Evolutionary conservation across 2,888 invertebrate genomes (phyloP).

Genomic region (Invenusta paracnida): DNA sequence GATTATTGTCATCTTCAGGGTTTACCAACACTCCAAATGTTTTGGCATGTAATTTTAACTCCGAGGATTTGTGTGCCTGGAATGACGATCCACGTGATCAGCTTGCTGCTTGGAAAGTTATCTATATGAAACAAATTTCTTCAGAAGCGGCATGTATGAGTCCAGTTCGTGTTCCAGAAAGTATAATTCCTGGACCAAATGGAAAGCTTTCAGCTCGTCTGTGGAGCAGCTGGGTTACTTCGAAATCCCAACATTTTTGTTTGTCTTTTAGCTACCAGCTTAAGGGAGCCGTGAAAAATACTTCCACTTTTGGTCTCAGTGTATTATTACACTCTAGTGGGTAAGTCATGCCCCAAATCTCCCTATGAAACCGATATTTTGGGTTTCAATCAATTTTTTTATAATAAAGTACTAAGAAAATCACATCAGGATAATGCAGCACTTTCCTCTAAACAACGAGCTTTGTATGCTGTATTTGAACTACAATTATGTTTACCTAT

Average conservation of each 20-base stretch:
- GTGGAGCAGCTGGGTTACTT: conserved; percentile 37
- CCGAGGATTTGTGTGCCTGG: conserved; percentile 24
- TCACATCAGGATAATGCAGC: too few species aligned
- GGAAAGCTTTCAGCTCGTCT: conserved; percentile 30
- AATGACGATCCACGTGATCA: conserved; percentile 37
- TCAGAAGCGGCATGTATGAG: conserved; percentile 32
- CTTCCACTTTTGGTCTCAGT: background rate
- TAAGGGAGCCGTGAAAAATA: background rate
- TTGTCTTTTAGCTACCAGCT: background rate
- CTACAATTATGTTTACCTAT: too few species aligned
- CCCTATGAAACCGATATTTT: too few species aligned
- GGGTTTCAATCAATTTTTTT: too few species aligned
- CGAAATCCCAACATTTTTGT: background rate
- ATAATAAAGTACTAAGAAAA: too few species aligned
- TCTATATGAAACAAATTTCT: background rate
- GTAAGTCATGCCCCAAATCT: too few species aligned
- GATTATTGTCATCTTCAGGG: background rate
- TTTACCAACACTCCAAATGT: background rate
- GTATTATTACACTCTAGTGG: background rate
- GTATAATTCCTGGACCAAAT: background rate
- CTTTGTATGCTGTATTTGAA: background rate
- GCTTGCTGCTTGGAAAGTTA: conserved; percentile 28
- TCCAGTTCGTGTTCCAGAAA: background rate
- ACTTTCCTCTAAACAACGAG: background rate
- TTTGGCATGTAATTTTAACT: conserved; percentile 24